Evolutionary conservation across 2,113 vertebrate species (phyloP), one percentile per base, ranked within the genome.

Genomic region (Istiophorus platypterus): DNA sequence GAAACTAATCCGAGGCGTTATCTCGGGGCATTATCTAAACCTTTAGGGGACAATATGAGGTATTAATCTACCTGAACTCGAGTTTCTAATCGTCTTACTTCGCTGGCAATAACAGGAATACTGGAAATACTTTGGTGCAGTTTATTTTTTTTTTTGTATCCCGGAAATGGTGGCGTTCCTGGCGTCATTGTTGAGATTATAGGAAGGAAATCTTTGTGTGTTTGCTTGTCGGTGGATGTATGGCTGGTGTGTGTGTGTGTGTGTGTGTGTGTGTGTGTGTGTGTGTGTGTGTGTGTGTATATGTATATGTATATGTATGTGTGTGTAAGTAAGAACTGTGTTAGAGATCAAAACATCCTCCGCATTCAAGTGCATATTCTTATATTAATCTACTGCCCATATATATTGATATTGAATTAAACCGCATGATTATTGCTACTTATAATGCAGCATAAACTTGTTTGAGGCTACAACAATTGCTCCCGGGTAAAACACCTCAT

Each of bases 121-220:
- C 14, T 0, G 22, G 10, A 34, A 34, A 59, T 29, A 24, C 15
- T 24, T 56, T 7, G 5, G 22, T 81, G 37, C 0, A n/a, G 6
- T 71, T 81, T 74, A 27, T 72, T 58, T 72, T 22, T 34, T 74
- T 20, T 72, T 58, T 72, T 22, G 3, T 58, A 47, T 12, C 17
- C 68, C 70, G 76, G 71, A 83, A 85, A 82, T 70, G 72, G 67
- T 70, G 59, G 70, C 72, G 1, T 51, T 52, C 8, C 45, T 75
- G 65, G 27, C 85, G 89, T 91, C 85, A 78, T 82, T 85, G 85
- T 82, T 73, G 51, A 72, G 72, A 80, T 81, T 72, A 72, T 4
- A 0, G 66, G 81, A 81, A 90, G 89, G 88, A 91, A 88, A 47
- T 80, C 4, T 56, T 20, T 42, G 34, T 80, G 62, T 66, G 24